Evolutionary conservation across 2,113 vertebrate genomes (phyloP), one percentile per base, ranked within the genome.

Genomic region (Papio anubis): DNA sequence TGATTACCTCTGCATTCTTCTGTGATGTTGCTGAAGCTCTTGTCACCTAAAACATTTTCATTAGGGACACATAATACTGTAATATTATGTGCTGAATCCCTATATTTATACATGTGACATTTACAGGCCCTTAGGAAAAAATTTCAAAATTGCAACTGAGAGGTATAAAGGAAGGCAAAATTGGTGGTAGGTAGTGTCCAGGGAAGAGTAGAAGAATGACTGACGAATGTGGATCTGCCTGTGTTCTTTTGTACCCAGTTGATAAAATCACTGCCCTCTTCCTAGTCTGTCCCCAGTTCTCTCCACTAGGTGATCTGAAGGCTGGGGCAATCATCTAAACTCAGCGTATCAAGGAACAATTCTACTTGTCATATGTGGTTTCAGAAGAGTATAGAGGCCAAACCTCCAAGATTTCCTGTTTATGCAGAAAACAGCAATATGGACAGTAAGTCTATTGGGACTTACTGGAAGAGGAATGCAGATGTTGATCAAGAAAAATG

Each of bases 401-500:
- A 61, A 61, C 2, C 43, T 78, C 27, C 18, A 70, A 52, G 38
- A 18, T 20, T 72, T 66, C 75, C 87, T 50, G 3, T 72, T 50
- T 59, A 32, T 70, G 35, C 2, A 78, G 57, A 64, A 90, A 94
- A 78, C 7, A 45, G 70, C 68, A 88, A 48, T 25, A 13, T 32
- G 50, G 57, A 45, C 70, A 78, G 48, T 18, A 52, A 70, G 18
- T 43, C n/a, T 90, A 66, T 6, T 85, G 57, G 83, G 30, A 78
- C 32, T 89, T 61, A 61, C 75, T 83, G 38, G 84, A 93, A 59
- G 82, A 43, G 50, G 50, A 70, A 93, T 88, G 82, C 86, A 91
- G 94, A 96, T 88, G 92, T 70, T 83, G 87, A 90, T 83, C 13
- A 52, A 59, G 82, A 91, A 93, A 95, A 88, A 70, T 88, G 48